Evolutionary conservation across 2,113 vertebrate species (phyloP), one percentile per base, ranked within the genome.

Genomic region (Ifrita kowaldi): DNA sequence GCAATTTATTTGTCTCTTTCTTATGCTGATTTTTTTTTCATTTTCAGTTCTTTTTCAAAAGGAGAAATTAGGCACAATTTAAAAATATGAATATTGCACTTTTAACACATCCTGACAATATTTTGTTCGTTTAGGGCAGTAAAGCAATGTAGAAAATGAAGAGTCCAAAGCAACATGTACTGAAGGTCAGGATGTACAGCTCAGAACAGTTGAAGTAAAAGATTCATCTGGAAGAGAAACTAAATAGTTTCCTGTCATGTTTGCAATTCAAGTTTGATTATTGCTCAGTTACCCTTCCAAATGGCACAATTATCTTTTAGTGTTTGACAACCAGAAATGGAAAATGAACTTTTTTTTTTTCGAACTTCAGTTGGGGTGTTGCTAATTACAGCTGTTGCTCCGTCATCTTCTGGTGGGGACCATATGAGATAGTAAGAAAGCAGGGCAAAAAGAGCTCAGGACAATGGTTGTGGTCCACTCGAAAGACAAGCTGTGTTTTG

Each of bases 1-100:
- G 10, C 44, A 68, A 42, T 56, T 55, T 37, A 5, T 68, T 65
- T 62, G 16, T 6, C 60, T 62, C 8, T 76, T 77, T 95, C 63
- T 87, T 63, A 65, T 23, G 12, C 37, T 2, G 10, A 17, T 30
- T 33, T 30, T 30, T 44, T 14, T 27, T 41, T 0, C 22, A n/a
- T n/a, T 82, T 84, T 84, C 37, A 81, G 10, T 42, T 92, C 13
- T 84, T 64, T 92, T 85, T 57, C 12, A 70, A 84, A 91, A 71
- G 49, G 32, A 87, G 55, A 81, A 88, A 65, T 28, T n/a, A 59
- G 24, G 10, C 15, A 41, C 37, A 68, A n/a, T 68, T 87, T 57
- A 4, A 76, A 69, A 73, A 62, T 4, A 74, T 3, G 5, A 49
- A 22, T 68, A 27, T 12, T 73, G 12, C 9, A 63, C 10, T 89